Base-by-base conservation (phyloP, 2,113 vertebrate genomes). In the Leuciscus idus region DNA sequence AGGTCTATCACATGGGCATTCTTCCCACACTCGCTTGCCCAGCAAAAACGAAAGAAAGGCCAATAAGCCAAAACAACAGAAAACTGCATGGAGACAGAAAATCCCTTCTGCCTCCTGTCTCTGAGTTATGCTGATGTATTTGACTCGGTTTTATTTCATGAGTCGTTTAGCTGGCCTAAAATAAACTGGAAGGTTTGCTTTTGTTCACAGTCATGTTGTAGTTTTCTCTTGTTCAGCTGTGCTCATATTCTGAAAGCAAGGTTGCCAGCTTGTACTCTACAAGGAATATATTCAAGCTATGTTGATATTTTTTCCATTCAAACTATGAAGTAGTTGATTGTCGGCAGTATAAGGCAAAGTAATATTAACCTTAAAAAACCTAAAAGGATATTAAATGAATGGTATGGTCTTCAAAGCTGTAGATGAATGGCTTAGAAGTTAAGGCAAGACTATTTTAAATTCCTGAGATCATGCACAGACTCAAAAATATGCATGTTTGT, bases 1-100 rank as follows among this genome's bases (percentile, higher is more conserved):
- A 73, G 66, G 66, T 28, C 33, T 83, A 79, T 84, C 57, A 85
- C 74, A 46, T 59, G 64, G 80, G 82, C 90, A 77, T 77, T 75
- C 83, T 77, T 85, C 74, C 79, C 78, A 87, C 74, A 57, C 57
- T 66, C 10, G 55, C 48, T 87, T 59, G 68, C 48, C 78, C 48
- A 82, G 72, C 84, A 89, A 68, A 85, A 77, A 33, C 43, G 23
- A 48, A 43, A 50, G 61, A 84, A 81, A 81, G 61, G 79, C 36
- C 36, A 64, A 15, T 81, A 23, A 64, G 12, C n/a, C 75, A 55
- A 77, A 59, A 61, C 77, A 62, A 62, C 75, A 72, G 39, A 73
- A 59, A 48, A 75, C 30, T 66, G 55, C 26, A 76, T 30, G 28
- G 26, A 28, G 21, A 85, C 64, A 61, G 46, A 75, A 84, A 85